Conservation (phyloP, 2,888 invertebrate genomes). For the Metallyticus violacea region DNA sequence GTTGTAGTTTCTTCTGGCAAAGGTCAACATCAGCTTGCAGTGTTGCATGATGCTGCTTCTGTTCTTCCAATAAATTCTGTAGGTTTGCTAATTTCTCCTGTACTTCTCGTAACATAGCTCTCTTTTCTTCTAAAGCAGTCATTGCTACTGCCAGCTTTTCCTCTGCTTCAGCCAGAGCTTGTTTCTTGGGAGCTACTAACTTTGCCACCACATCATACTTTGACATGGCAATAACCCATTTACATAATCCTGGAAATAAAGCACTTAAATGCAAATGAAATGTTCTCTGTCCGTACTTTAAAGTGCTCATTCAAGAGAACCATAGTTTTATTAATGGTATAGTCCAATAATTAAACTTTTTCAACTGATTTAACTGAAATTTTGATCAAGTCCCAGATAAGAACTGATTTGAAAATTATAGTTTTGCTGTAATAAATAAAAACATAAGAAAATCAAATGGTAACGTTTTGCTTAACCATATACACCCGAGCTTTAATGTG, state of each 20-base stretch:
- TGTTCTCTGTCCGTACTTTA: no score
- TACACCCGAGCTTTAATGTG: no score
- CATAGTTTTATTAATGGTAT: no score
- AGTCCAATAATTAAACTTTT: no score
- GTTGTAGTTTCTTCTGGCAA: constrained; percentile 81
- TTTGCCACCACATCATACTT: constrained; percentile 93
- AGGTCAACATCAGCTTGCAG: constrained; percentile 82
- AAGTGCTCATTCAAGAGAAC: no score
- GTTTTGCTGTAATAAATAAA: no score
- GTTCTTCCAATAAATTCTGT: constrained; percentile 61
- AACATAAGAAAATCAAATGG: no score
- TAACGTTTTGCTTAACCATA: no score
- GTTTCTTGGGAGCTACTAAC: constrained; percentile 89
- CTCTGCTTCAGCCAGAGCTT: constrained; percentile 84
- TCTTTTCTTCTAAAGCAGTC: constrained; percentile 73
- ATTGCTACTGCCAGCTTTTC: constrained; percentile 71
- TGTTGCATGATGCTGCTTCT: constrained; percentile 50
- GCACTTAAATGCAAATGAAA: no score
- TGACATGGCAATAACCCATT: constrained; percentile 93
- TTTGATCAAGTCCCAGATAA: no score
- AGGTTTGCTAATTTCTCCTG: constrained; percentile 59
- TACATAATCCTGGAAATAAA: constrained; percentile 63
- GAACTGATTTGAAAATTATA: no score
- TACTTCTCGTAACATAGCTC: constrained; percentile 63
- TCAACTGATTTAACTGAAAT: no score